These are phyloP conservation scores for Clarias platycephalus DNA, from an alignment of 2,797 vertebrate genomes.

Conservation along the genomic window DNA sequence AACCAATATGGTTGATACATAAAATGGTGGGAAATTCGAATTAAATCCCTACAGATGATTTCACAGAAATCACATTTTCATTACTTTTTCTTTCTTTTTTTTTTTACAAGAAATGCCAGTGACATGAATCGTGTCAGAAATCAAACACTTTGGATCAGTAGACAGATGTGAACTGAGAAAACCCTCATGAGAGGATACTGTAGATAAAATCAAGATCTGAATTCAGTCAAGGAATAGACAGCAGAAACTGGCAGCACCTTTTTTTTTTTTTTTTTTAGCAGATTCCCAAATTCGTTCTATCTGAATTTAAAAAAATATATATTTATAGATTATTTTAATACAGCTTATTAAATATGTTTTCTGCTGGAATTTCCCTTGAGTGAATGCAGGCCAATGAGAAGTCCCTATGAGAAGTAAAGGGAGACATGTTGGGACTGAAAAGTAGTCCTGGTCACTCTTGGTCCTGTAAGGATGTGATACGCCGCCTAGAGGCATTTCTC, in stretches of 20 bases:
- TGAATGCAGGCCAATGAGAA: constrained; percentile 25
- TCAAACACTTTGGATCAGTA: constrained; percentile 41
- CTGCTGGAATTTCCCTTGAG: constrained; percentile 27
- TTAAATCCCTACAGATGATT: constrained; percentile 28
- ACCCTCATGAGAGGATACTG: constrained; percentile 60
- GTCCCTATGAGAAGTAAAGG: constrained; percentile 58
- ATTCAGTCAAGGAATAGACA: constrained; percentile 46
- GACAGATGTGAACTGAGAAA: constrained; percentile 49
- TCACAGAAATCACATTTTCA: constrained; percentile 51
- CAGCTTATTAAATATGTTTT: not conserved
- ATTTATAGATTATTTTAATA: not conserved
- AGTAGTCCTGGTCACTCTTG: constrained; percentile 69
- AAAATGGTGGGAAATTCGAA: constrained; percentile 11
- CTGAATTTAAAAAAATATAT: no score
- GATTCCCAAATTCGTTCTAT: not conserved
- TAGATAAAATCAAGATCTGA: constrained; percentile 45
- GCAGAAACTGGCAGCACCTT: not conserved
- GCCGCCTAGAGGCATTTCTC: constrained; percentile 74
- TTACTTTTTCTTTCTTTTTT: not conserved
- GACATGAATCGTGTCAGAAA: constrained; percentile 20
- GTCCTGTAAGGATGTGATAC: constrained; percentile 76
- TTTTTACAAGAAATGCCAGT: constrained; percentile 10
- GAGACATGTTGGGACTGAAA: constrained; percentile 64
- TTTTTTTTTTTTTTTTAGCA: not conserved
- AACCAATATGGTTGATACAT: constrained; percentile 56